These are phyloP conservation scores for Nephotettix cincticeps DNA, from an alignment of 1,140 invertebrate genomes.

Conservation along the genomic window DNA sequence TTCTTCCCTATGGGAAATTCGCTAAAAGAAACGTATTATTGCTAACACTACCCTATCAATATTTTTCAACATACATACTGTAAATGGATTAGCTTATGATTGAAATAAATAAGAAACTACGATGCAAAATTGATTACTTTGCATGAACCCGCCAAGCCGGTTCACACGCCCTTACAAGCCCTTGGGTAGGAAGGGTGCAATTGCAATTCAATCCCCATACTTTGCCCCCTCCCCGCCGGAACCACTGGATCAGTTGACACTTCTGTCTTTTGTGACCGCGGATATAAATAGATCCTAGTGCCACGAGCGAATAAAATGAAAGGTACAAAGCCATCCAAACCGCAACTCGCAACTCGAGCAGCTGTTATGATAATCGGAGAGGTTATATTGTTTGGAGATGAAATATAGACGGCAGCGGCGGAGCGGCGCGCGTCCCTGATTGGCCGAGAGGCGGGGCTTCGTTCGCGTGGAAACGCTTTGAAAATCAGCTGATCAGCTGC, in stretches of 20 bases:
- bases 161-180: no score
- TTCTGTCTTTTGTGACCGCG: not conserved
- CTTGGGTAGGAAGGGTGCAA: no score
- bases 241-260: not conserved
- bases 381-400: not conserved
- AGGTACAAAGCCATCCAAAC: not conserved
- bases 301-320: constrained; percentile 7
- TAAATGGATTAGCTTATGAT: no score
- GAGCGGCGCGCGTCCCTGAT: not conserved
- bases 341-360: not conserved
- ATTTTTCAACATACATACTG: no score
- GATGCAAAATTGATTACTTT: no score
- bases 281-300: not conserved
- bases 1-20: no score
- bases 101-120: no score
- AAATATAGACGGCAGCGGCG: constrained; percentile 1
- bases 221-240: not conserved
- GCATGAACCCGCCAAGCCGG: no score
- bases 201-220: not conserved
- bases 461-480: no score
- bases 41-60: no score
- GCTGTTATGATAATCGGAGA: not conserved
- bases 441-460: not conserved
- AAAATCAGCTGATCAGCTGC: no score
- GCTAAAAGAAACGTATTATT: no score